A percentile compares a stretch with the other conserved stretches of the same genome.
These are phyloP conservation scores for Atta texana DNA, from an alignment of 1,140 invertebrate species.

Conservation along the genomic window DNA sequence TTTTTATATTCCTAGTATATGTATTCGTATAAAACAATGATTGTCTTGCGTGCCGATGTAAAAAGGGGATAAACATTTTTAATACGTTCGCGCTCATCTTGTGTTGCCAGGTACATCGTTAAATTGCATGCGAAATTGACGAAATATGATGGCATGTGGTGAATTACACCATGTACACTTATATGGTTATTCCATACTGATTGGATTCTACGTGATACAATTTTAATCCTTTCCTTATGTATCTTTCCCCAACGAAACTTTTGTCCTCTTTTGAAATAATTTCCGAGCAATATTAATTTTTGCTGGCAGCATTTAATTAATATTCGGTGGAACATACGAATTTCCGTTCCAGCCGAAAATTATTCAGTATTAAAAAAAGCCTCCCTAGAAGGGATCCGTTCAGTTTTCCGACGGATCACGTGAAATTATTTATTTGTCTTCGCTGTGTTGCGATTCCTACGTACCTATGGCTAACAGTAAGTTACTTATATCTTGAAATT, in stretches of 20 bases:
- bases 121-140: slow-evolving; percentile 35
- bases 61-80: slow-evolving; percentile 21
- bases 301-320: slow-evolving; percentile 18
- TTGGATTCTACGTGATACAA: slow-evolving; percentile 40
- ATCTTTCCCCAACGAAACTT: not conserved
- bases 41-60: slow-evolving; percentile 41
- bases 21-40: slow-evolving; percentile 29
- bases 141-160: slow-evolving; percentile 42
- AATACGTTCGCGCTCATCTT: not conserved
- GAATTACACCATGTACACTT: slow-evolving; percentile 43
- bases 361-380: slow-evolving; percentile 53
- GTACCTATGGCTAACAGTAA: slow-evolving; percentile 16
- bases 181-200: slow-evolving; percentile 19
- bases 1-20: not conserved
- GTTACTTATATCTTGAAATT: slow-evolving; percentile 49
- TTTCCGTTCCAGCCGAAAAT: not conserved
- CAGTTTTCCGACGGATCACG: not conserved
- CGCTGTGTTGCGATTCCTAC: slow-evolving; percentile 41
- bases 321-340: slow-evolving; percentile 19
- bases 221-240: slow-evolving; percentile 16
- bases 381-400: not conserved
- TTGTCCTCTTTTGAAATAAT: not conserved
- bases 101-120: slow-evolving; percentile 15
- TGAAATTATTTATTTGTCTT: slow-evolving; percentile 48
- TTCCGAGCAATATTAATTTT: slow-evolving; percentile 3